Evolutionary conservation across 2,888 invertebrate species (phyloP), one percentile per base, ranked within the genome.

Genomic region (Sarcophaga caerulescens): DNA sequence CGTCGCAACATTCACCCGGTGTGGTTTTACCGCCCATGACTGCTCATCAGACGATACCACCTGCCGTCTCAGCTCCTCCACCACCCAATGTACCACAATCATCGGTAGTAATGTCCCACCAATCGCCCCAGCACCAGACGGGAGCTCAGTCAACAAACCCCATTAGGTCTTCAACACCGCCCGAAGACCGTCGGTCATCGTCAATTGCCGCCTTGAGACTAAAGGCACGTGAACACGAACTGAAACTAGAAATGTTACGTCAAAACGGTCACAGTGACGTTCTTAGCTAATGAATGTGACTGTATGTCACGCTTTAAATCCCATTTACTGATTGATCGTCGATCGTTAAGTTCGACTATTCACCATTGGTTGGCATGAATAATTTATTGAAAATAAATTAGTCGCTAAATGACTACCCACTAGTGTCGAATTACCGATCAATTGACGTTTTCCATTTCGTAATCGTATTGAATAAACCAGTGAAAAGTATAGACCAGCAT

Each of bases 191-290:
- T 88, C 94, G 97, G 89, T 97, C 96, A 89, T 97, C 97, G 47
- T 98, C 98, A 90, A 98, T 98, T 89, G 98, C 97, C 0, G 96
- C 97, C 0, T 93, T 98, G 60, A 94, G 98, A 88, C 94, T 97
- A 90, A 98, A 98, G 89, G 98, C 98, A 1, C 94, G 98, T 75
- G 98, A 98, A 92, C 98, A 98, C 92, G 98, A 98, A 92, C 93
- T 97, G 70, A 95, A 97, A 91, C 94, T 97, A 89, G 97, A 97
- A 93, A 95, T 97, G 95, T 92, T 97, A 78, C 94, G 97, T 77
- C 97, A 97, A 90, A 95, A 96, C 91, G 96, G 96, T 63, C 95
- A 95, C 83, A 90, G 95, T 1, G 97, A 97, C 93, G 94, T 97
- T 90, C 96, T 97, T 91, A 97, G 97, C 95, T 97, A 93, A 92